Evolutionary conservation across 2,797 vertebrate species (phyloP).

Genomic region (Labroides dimidiatus): DNA sequence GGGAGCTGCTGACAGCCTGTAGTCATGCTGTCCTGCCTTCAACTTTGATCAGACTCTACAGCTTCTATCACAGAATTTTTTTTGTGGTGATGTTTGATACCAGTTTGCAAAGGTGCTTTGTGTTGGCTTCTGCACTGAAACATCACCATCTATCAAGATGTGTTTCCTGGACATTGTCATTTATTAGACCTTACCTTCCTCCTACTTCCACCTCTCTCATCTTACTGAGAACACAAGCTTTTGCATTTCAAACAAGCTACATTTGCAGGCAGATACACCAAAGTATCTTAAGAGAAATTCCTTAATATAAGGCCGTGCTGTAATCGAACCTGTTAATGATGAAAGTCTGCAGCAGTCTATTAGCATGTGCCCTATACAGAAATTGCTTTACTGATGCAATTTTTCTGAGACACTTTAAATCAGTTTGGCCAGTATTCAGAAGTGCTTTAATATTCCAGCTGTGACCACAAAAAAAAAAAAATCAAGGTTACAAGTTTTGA

Average conservation of each 20-base stretch:
- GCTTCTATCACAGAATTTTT: too few relatives aligned
- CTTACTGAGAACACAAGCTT: background rate
- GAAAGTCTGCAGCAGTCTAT: constrained; percentile 8
- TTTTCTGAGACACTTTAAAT: background rate
- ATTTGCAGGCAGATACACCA: background rate
- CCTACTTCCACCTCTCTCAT: background rate
- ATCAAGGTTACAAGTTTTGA: background rate
- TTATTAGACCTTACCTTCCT: too few relatives aligned
- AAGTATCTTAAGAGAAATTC: background rate
- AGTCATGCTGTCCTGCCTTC: too few relatives aligned
- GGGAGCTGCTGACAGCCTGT: too few relatives aligned
- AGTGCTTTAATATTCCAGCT: background rate
- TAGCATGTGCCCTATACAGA: background rate
- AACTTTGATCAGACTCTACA: too few relatives aligned
- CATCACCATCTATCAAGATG: too few relatives aligned
- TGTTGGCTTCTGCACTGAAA: too few relatives aligned
- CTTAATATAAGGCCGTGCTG: background rate
- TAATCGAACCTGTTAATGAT: constrained; percentile 7
- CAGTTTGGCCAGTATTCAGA: background rate
- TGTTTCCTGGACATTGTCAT: too few relatives aligned
- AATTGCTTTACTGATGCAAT: constrained; percentile 9
- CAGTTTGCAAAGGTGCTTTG: too few relatives aligned
- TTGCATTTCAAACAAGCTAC: too few relatives aligned
- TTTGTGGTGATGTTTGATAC: too few relatives aligned
- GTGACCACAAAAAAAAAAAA: constrained; percentile 2